Percentiles rank a stretch among this genome's conserved stretches.
phyloP scores from a whole-genome alignment of 2,888 invertebrate species.

The Xylocampa areola region DNA sequence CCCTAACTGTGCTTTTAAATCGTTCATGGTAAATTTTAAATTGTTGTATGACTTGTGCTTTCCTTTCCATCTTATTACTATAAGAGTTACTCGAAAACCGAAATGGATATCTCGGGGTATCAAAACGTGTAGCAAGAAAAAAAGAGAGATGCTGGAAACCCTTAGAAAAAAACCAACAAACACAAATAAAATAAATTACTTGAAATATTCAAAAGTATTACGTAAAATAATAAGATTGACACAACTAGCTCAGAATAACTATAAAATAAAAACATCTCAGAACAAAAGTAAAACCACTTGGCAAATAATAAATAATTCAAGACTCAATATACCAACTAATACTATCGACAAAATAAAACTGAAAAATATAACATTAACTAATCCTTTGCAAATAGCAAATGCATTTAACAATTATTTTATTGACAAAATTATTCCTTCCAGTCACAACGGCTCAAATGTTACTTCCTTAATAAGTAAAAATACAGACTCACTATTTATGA shows the following conservation, averaged over 20 bases:
- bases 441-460: too few species aligned
- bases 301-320: constrained; percentile 9
- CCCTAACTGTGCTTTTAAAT: constrained; percentile 6
- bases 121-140: constrained; percentile 8
- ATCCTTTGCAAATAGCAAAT: too few species aligned
- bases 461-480: too few species aligned
- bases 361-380: too few species aligned
- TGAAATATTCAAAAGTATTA: too few species aligned
- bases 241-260: constrained; percentile 8
- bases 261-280: too few species aligned
- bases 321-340: constrained; percentile 2
- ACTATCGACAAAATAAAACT: too few species aligned
- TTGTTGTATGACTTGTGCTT: constrained; percentile 11
- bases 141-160: constrained; percentile 3
- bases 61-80: constrained; percentile 1
- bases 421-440: too few species aligned
- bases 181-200: constrained; percentile 5
- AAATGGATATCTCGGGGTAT: too few species aligned
- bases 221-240: constrained; percentile 12
- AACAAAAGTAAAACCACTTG: too few species aligned
- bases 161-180: constrained; percentile 1
- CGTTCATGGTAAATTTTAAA: constrained; percentile 3
- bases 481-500: too few species aligned
- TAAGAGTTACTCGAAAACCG: constrained; percentile 4
- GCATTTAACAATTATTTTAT: too few species aligned